Base-by-base conservation (phyloP, 2,888 invertebrate species). In the Chrysolina oricalcia region DNA sequence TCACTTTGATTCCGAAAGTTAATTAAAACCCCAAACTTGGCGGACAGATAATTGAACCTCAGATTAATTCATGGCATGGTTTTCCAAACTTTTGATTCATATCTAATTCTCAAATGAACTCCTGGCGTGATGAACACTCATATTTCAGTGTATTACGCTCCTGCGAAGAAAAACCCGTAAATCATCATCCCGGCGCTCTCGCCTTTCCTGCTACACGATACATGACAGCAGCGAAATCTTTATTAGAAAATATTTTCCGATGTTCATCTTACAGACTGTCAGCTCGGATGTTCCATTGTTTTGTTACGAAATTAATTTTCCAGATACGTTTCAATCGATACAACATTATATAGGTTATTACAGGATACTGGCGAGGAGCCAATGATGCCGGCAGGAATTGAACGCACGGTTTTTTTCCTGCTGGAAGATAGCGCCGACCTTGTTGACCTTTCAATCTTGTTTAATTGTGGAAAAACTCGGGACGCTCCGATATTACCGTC, bases 61-160 rank as follows among this genome's bases (percentile, higher is more conserved):
- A 59, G 59, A 59, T 59, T 59, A 27, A 59, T 59, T 59, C 27
- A 59, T 10, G 27, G 15, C 2, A n/a, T 35, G 35, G n/a, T 59
- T 59, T 59, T 59, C n/a, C 27, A 59, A 59, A 59, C 59, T 59
- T 53, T 59, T 59, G 59, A 59, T 59, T 59, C 59, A 59, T 59
- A 59, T 59, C 59, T 59, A 59, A 59, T 59, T 59, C 11, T 35
- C 35, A n/a, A 59, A 23, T 59, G 27, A 53, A 53, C 59, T 59
- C n/a, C 35, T 59, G 59, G 59, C 59, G 59, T 59, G 59, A 59
- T 27, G 59, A 59, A 59, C 59, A n/a, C 59, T 27, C 59, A 59
- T 59, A 59, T 59, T 27, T 59, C 59, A 35, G 59, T 59, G 23
- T 59, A 59, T 35, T 17, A 23, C 59, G 59, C 59, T 59, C 59